Conservation (phyloP, 2,113 vertebrate species). For the Glaucidium brasilianum region DNA sequence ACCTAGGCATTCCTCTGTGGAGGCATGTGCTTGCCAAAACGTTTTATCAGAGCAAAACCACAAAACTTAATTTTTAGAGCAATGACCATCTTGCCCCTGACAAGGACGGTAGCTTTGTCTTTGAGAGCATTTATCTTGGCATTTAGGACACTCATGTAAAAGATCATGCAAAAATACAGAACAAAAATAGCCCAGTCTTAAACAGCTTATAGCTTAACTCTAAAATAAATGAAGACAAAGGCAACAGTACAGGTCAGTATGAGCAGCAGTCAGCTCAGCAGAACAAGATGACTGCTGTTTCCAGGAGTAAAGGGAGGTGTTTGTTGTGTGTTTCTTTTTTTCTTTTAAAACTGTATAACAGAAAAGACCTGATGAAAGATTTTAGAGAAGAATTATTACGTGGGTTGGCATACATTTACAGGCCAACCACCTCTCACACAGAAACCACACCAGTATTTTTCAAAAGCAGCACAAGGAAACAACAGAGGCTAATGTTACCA, state of each 20-base stretch:
- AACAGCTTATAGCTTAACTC: conserved; percentile 39
- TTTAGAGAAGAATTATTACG: conserved; percentile 47
- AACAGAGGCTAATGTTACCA: conserved; percentile 34
- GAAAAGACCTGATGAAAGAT: conserved; percentile 26
- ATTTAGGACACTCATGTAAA: neutral
- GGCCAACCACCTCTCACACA: neutral
- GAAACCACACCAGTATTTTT: conserved; percentile 16
- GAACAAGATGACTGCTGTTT: conserved; percentile 35
- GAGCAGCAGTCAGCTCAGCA: conserved; percentile 13
- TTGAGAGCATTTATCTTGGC: neutral
- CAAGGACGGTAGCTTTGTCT: neutral
- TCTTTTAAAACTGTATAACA: neutral
- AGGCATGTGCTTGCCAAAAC: neutral
- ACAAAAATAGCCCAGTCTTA: conserved; percentile 7
- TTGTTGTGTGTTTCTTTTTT: neutral
- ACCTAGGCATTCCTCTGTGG: neutral
- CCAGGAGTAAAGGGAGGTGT: neutral
- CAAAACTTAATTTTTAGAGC: neutral
- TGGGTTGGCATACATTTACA: conserved; percentile 4
- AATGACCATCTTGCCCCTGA: neutral
- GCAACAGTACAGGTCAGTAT: neutral
- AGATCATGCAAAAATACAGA: neutral
- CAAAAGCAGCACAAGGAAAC: conserved; percentile 30
- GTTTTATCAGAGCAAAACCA: neutral
- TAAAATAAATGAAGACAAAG: conserved; percentile 37